These are phyloP conservation scores for Coccyzus lansbergi DNA, from an alignment of 2,797 vertebrate genomes.

Conservation along the genomic window DNA sequence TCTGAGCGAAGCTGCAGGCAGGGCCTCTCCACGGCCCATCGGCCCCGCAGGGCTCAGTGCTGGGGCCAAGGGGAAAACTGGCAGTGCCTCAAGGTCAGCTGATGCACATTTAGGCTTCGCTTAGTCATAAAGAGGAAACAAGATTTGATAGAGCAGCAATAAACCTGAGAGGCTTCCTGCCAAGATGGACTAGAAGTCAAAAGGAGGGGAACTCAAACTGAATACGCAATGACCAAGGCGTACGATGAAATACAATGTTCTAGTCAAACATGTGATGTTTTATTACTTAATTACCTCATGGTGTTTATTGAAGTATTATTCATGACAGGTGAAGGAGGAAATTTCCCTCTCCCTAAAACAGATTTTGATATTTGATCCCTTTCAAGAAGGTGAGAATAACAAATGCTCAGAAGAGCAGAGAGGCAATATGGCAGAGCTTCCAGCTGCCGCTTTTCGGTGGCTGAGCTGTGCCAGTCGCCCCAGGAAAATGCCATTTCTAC, in stretches of 20 bases:
- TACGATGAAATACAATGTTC: not conserved
- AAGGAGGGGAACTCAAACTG: not conserved
- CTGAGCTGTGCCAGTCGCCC: not conserved
- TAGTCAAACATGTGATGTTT: not conserved
- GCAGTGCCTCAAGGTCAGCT: not conserved
- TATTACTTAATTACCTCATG: not conserved
- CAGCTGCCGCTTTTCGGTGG: not conserved
- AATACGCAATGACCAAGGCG: not conserved
- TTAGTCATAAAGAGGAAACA: not conserved
- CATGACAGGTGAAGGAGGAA: not conserved
- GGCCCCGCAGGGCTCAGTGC: not conserved
- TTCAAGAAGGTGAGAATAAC: not conserved
- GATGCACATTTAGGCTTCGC: not conserved
- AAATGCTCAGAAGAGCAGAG: not conserved
- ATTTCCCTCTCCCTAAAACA: not conserved
- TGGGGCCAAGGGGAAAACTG: not conserved
- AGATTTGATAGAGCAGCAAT: not conserved
- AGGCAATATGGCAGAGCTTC: not conserved
- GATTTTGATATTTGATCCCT: not conserved
- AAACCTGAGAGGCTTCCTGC: not conserved
- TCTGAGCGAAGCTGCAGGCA: not conserved
- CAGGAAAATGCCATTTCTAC: not conserved
- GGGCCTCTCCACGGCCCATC: not conserved
- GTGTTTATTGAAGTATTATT: not conserved
- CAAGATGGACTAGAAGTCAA: not conserved